A percentile compares a stretch with the other conserved stretches of the same genome.
phyloP scores from a whole-genome alignment of 2,888 invertebrate genomes.

The Drosophila monieri region DNA sequence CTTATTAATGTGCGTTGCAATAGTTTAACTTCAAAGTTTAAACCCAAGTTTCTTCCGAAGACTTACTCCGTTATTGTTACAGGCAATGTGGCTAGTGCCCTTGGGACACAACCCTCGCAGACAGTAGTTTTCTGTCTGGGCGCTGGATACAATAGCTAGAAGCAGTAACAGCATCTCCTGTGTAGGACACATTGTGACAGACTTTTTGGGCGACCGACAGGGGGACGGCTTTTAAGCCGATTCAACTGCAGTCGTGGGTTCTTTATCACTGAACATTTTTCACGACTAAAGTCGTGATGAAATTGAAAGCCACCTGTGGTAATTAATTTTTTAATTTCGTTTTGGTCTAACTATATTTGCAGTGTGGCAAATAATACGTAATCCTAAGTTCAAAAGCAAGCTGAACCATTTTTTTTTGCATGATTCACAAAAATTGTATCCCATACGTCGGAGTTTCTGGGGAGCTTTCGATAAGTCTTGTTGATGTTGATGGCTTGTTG shows the following conservation, averaged over 20 bases:
- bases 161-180: neutral
- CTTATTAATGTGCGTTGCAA: too few species aligned
- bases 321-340: neutral
- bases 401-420: too few species aligned
- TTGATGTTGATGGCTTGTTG: conserved; percentile 29
- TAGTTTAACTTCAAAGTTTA: too few species aligned
- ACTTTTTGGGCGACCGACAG: neutral
- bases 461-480: conserved; percentile 15
- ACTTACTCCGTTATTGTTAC: conserved; percentile 22
- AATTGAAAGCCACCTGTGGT: neutral
- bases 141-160: neutral
- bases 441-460: neutral
- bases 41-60: neutral
- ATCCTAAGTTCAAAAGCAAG: too few species aligned
- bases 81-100: conserved; percentile 20
- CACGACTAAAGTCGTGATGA: conserved; percentile 1
- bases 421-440: too few species aligned
- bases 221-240: neutral
- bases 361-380: neutral
- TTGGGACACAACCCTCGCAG: neutral
- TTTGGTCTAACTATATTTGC: neutral
- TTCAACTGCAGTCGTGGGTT: neutral
- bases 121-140: conserved; percentile 1
- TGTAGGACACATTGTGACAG: neutral
- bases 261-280: neutral